These are phyloP conservation scores for Edolisoma coerulescens DNA, from an alignment of 2,113 vertebrate genomes.

Conservation along the genomic window DNA sequence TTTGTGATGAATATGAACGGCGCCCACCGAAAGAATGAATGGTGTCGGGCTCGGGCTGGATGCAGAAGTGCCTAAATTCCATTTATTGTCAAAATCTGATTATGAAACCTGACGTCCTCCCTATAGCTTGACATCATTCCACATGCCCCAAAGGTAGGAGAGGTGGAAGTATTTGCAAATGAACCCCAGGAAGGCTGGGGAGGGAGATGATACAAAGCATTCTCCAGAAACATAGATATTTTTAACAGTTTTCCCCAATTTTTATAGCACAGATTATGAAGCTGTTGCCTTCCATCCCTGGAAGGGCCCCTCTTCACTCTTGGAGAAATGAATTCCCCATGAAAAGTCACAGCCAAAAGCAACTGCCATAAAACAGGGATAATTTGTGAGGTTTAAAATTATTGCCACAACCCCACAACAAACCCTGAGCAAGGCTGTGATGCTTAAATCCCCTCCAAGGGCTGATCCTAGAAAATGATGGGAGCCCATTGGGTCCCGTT, in stretches of 20 bases:
- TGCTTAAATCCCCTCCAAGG: background rate
- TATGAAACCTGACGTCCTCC: slow-evolving; percentile 66
- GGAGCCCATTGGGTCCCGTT: background rate
- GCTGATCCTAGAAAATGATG: background rate
- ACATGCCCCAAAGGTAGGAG: slow-evolving; percentile 19
- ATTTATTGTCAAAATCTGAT: slow-evolving; percentile 74
- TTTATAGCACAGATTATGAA: background rate
- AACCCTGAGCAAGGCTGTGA: background rate
- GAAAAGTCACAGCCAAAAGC: background rate
- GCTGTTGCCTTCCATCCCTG: background rate
- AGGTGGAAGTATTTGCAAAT: background rate
- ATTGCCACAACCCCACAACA: background rate
- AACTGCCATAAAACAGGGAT: background rate
- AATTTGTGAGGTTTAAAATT: background rate
- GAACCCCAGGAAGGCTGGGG: slow-evolving; percentile 9
- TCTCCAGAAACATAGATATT: background rate
- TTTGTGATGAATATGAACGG: slow-evolving; percentile 71
- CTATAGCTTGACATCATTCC: slow-evolving; percentile 27
- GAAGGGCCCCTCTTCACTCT: background rate
- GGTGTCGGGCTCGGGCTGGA: slow-evolving; percentile 53
- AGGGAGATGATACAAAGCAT: background rate
- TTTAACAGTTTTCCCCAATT: background rate
- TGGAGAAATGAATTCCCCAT: background rate
- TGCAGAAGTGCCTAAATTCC: slow-evolving; percentile 64
- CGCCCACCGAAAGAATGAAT: slow-evolving; percentile 59